Percentiles rank a stretch among this genome's conserved stretches.
Evolutionary conservation across 2,888 invertebrate species (phyloP).

Genomic region (Beris chalybata): DNA sequence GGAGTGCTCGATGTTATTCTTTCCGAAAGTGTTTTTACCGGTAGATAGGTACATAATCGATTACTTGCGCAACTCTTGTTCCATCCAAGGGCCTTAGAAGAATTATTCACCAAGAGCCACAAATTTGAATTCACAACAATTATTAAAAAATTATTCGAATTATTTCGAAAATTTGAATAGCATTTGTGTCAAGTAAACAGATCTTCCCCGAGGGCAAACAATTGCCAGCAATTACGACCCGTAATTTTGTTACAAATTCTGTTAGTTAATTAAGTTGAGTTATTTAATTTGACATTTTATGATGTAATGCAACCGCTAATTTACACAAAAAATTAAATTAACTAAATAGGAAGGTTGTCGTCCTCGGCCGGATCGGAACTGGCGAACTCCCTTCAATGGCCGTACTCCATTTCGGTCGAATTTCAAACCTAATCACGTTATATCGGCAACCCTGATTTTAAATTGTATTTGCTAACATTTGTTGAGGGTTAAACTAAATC

Average conservation of each 20-base stretch:
- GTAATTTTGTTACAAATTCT: slow-evolving; percentile 15
- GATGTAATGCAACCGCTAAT: slow-evolving; percentile 34
- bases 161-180: neutral
- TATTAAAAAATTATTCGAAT: neutral
- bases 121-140: neutral
- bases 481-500: slow-evolving; percentile 27
- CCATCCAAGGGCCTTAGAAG: too few relatives aligned
- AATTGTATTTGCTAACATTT: slow-evolving; percentile 33
- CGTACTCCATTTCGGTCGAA: slow-evolving; percentile 6
- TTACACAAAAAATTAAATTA: slow-evolving; percentile 30
- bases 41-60: neutral
- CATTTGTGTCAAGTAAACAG: slow-evolving; percentile 6
- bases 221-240: slow-evolving; percentile 24
- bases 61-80: neutral
- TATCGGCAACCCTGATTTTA: slow-evolving; percentile 25
- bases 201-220: slow-evolving; percentile 18
- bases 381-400: neutral
- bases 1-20: neutral
- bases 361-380: too few relatives aligned
- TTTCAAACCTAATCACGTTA: slow-evolving; percentile 27
- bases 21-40: neutral
- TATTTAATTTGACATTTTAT: slow-evolving; percentile 31
- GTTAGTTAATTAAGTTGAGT: slow-evolving; percentile 21
- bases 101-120: neutral
- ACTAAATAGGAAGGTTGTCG: neutral